phyloP scores from a whole-genome alignment of 2,888 invertebrate species.

The Leptopterna dolabrata region DNA sequence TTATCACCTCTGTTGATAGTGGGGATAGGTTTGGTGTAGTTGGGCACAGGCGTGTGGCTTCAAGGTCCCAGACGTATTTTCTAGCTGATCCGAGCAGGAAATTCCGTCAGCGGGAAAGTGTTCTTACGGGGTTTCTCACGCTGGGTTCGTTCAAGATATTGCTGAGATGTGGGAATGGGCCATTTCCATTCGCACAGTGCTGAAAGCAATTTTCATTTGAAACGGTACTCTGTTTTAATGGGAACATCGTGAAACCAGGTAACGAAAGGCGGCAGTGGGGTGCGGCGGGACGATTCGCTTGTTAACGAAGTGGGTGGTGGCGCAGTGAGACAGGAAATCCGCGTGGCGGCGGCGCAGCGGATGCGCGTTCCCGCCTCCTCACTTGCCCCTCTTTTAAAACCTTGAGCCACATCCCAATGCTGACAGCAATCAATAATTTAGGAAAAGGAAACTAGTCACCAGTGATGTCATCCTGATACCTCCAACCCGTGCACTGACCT shows the following conservation, averaged over 20 bases:
- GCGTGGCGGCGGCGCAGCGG: neutral
- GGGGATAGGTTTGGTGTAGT: too few species aligned
- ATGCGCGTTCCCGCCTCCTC: neutral
- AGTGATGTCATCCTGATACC: slow-evolving; percentile 19
- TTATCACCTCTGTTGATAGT: too few species aligned
- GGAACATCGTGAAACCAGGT: neutral
- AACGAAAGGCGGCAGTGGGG: neutral
- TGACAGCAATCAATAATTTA: slow-evolving; percentile 45
- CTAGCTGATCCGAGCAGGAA: too few species aligned
- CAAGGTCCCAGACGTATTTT: too few species aligned
- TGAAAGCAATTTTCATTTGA: neutral
- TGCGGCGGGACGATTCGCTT: neutral
- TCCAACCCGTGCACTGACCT: slow-evolving; percentile 21
- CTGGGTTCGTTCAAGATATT: too few species aligned
- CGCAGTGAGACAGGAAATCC: neutral
- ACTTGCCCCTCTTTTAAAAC: neutral
- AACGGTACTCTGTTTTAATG: neutral
- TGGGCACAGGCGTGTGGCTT: too few species aligned
- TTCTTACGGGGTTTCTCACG: too few species aligned
- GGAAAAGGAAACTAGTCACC: slow-evolving; percentile 34
- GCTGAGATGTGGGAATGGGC: too few species aligned
- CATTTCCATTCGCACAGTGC: too few species aligned
- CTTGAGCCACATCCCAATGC: slow-evolving; percentile 47
- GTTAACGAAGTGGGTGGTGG: slow-evolving; percentile 2
- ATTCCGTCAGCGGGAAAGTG: too few species aligned